Evolutionary conservation across 2,888 invertebrate species (phyloP).

Genomic region (Acanthococcus lagerstroemiae): DNA sequence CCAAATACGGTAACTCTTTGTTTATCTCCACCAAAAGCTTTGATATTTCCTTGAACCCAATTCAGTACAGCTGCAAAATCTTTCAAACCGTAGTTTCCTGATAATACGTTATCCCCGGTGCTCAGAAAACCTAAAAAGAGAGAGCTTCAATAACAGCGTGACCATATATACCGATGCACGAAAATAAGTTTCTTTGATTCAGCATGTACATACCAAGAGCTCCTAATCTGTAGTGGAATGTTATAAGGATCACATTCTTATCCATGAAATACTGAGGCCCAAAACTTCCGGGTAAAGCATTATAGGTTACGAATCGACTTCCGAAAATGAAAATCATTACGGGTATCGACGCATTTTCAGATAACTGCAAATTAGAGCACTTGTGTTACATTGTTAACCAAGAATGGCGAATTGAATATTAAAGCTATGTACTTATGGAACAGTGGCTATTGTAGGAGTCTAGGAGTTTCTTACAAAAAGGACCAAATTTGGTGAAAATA

Average conservation of each 20-base stretch:
- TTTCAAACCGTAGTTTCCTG: not conserved
- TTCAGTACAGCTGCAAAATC: not conserved
- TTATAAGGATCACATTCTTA: slow-evolving; percentile 44
- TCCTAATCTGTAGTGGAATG: slow-evolving; percentile 42
- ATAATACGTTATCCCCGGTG: not conserved
- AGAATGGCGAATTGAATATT: not conserved
- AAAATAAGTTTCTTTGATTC: too few species aligned
- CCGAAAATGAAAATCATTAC: slow-evolving; percentile 46
- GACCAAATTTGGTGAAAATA: too few species aligned
- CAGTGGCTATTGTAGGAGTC: not conserved
- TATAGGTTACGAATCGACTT: slow-evolving; percentile 53
- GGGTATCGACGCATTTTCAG: slow-evolving; percentile 2
- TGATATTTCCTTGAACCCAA: not conserved
- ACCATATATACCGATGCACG: too few species aligned
- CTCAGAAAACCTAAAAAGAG: slow-evolving; percentile 33
- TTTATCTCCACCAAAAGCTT: not conserved
- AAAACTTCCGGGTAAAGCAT: slow-evolving; percentile 41
- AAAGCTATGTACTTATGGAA: not conserved
- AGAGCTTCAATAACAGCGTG: too few species aligned
- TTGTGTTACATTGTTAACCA: not conserved
- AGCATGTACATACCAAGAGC: too few species aligned
- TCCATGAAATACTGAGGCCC: slow-evolving; percentile 54
- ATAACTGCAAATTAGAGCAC: too few species aligned
- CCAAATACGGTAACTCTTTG: not conserved
- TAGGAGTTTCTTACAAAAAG: not conserved